Conservation (phyloP, 2,888 invertebrate species). For the Polia nebulosa region DNA sequence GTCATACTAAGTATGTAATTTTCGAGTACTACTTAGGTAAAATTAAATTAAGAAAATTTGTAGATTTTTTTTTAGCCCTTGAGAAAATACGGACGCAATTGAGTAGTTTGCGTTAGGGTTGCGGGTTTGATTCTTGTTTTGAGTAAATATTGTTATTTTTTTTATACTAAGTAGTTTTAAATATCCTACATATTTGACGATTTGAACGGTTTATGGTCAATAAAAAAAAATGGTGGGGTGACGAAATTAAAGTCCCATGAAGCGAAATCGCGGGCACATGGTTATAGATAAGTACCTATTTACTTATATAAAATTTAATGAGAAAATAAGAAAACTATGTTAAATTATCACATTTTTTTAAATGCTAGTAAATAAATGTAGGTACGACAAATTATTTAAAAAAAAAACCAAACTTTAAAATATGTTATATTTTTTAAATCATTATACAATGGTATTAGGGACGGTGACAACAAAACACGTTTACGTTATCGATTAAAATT, state of each 20-base stretch:
- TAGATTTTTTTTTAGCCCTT: background rate
- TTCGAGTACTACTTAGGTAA: no score
- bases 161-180: no score
- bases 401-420: no score
- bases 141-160: background rate
- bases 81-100: background rate
- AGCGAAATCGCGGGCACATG: background rate
- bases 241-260: no score
- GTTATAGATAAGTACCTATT: background rate
- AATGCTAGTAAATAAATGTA: background rate
- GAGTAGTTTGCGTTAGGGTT: background rate
- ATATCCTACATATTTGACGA: no score
- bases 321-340: background rate
- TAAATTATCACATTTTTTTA: no score
- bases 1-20: no score
- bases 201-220: no score
- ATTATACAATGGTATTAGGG: constrained; percentile 7
- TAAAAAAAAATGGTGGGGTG: background rate
- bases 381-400: background rate
- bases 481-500: constrained; percentile 48
- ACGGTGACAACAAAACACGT: constrained; percentile 3
- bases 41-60: background rate
- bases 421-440: no score
- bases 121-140: background rate
- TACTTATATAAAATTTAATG: background rate